Conservation (phyloP, 35 echinoderm and acorn worm genomes). For the Diadema setosum region DNA sequence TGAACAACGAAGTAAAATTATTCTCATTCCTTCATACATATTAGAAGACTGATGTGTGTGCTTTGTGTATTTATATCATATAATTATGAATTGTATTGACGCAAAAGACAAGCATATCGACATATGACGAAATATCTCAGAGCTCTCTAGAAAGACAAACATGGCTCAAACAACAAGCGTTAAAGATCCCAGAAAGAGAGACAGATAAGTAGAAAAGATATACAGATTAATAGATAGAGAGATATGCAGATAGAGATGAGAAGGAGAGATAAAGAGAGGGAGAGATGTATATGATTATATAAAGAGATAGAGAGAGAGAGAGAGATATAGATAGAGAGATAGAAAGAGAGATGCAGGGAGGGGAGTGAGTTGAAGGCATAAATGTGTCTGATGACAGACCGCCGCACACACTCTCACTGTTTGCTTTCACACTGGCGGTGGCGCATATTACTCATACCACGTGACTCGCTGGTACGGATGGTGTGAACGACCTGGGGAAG, state of each 20-base stretch:
- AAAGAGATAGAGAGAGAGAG: neutral
- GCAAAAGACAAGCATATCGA: no score
- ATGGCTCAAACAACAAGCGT: no score
- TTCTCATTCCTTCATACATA: no score
- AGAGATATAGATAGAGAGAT: neutral
- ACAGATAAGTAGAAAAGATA: neutral
- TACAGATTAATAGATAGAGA: neutral
- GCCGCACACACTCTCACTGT: neutral
- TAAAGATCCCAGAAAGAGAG: no score
- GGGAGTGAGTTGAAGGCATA: neutral
- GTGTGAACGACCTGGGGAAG: no score
- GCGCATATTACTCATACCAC: neutral
- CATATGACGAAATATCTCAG: no score
- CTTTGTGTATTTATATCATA: no score
- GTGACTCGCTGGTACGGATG: no score
- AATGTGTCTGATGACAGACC: neutral
- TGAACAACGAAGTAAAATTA: no score
- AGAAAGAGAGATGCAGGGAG: neutral
- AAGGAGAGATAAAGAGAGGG: neutral
- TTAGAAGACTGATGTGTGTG: no score
- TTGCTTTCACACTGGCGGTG: neutral
- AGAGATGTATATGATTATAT: neutral
- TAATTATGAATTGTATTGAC: no score
- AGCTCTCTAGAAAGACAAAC: no score
- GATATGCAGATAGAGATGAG: neutral